phyloP scores from a whole-genome alignment of 2,888 invertebrate genomes.

The Rapana venosa region DNA sequence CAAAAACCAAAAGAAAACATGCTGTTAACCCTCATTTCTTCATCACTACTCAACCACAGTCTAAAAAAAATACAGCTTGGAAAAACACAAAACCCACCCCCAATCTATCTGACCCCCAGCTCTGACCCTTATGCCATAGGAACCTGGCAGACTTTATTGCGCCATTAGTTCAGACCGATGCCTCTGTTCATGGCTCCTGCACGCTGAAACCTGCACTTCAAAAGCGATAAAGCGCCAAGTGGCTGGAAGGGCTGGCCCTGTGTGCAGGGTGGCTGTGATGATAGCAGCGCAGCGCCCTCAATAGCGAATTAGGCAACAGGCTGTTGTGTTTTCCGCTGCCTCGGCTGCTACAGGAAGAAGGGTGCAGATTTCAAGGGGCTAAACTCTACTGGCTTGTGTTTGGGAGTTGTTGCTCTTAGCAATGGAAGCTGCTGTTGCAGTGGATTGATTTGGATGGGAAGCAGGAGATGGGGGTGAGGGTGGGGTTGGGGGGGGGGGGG shows the following conservation, averaged over 20 bases:
- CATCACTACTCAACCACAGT: not conserved
- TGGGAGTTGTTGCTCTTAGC: too few relatives aligned
- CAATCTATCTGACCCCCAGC: not conserved
- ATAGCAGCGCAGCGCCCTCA: not conserved
- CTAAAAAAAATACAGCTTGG: not conserved
- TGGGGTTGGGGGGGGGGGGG: not conserved
- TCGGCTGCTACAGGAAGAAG: not conserved
- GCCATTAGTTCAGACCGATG: constrained; percentile 18
- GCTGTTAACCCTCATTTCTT: not conserved
- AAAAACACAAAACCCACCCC: not conserved
- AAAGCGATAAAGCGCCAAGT: constrained; percentile 7
- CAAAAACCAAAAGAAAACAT: too few relatives aligned
- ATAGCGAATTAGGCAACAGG: not conserved
- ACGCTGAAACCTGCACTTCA: not conserved
- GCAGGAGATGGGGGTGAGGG: not conserved
- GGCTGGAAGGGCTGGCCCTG: not conserved
- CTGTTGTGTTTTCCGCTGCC: not conserved
- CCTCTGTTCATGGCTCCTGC: not conserved
- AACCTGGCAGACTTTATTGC: not conserved
- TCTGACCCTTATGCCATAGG: not conserved
- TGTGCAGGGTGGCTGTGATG: not conserved
- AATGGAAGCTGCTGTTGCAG: too few relatives aligned
- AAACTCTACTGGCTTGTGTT: too few relatives aligned
- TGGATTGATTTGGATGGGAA: too few relatives aligned
- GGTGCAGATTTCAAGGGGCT: not conserved